Evolutionary conservation across 2,888 invertebrate species (phyloP).

Genomic region (Julus scandinavius): DNA sequence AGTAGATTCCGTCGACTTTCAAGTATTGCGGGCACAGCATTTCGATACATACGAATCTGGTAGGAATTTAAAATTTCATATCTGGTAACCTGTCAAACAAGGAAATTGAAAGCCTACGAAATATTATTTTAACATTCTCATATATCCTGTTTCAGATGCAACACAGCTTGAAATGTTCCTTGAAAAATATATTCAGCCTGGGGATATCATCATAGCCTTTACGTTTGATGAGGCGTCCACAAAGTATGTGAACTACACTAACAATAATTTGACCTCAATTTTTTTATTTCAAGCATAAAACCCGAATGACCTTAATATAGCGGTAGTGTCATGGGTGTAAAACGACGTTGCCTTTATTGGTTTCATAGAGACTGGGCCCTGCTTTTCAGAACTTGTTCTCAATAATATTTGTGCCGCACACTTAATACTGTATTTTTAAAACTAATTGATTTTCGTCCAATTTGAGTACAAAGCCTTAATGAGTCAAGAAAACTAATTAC

Average conservation of each 20-base stretch:
- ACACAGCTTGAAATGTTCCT: conserved; percentile 67
- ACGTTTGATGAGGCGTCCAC: conserved; percentile 71
- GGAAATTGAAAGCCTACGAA: too few species aligned
- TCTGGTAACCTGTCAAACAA: neutral
- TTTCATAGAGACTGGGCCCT: neutral
- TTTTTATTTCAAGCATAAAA: conserved; percentile 52
- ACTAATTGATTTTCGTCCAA: too few species aligned
- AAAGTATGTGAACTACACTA: conserved; percentile 64
- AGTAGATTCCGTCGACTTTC: conserved; percentile 67
- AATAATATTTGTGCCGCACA: too few species aligned
- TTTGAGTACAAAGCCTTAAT: too few species aligned
- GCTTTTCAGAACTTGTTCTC: too few species aligned
- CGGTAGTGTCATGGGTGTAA: neutral
- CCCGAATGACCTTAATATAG: neutral
- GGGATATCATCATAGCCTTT: conserved; percentile 70
- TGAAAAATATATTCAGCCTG: conserved; percentile 62
- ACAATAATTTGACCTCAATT: neutral
- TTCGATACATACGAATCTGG: conserved; percentile 71
- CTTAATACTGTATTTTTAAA: too few species aligned
- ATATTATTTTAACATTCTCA: neutral
- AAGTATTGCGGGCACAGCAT: conserved; percentile 67
- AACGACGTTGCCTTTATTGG: neutral
- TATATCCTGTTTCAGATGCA: conserved; percentile 63
- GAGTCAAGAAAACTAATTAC: too few species aligned
- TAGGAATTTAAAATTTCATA: conserved; percentile 58